Conservation (phyloP, 2,113 vertebrate species). For the Petrocephalus zakoni region DNA sequence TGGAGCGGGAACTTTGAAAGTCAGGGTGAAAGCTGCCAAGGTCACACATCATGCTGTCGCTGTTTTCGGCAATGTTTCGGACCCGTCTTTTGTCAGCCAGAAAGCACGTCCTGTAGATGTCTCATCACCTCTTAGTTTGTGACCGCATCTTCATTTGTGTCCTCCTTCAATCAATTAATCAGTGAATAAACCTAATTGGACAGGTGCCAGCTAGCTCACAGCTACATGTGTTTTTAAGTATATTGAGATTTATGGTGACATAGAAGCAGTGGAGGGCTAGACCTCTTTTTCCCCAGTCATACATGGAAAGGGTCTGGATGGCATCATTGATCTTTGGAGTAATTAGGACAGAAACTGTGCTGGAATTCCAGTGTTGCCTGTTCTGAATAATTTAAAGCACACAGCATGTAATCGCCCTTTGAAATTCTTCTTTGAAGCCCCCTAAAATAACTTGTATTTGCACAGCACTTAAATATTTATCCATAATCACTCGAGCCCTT, state of each 20-base stretch:
- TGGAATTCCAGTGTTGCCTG: conserved; percentile 54
- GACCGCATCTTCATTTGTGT: conserved; percentile 53
- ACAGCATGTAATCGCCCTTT: conserved; percentile 59
- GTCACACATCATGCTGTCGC: conserved; percentile 47
- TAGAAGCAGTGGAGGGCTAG: not conserved
- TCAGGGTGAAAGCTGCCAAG: conserved; percentile 37
- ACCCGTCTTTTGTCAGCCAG: conserved; percentile 60
- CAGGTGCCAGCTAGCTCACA: conserved; percentile 35
- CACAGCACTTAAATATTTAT: conserved; percentile 64
- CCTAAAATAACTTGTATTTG: conserved; percentile 57
- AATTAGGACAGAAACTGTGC: conserved; percentile 53
- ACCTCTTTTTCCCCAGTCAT: conserved; percentile 27
- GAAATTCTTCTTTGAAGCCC: conserved; percentile 58
- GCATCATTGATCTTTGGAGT: conserved; percentile 50
- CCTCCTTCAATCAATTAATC: conserved; percentile 59
- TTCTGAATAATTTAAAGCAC: conserved; percentile 64
- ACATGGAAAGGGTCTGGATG: conserved; percentile 28
- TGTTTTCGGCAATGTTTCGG: conserved; percentile 33
- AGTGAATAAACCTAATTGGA: conserved; percentile 53
- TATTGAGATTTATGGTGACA: conserved; percentile 40
- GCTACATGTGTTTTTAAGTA: conserved; percentile 52
- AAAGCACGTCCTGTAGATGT: conserved; percentile 44
- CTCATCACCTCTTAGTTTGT: conserved; percentile 37
- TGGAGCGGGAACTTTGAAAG: not conserved
- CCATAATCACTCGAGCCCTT: conserved; percentile 60